phyloP scores from a whole-genome alignment of 1,140 invertebrate genomes.

The Papilio polytes region DNA sequence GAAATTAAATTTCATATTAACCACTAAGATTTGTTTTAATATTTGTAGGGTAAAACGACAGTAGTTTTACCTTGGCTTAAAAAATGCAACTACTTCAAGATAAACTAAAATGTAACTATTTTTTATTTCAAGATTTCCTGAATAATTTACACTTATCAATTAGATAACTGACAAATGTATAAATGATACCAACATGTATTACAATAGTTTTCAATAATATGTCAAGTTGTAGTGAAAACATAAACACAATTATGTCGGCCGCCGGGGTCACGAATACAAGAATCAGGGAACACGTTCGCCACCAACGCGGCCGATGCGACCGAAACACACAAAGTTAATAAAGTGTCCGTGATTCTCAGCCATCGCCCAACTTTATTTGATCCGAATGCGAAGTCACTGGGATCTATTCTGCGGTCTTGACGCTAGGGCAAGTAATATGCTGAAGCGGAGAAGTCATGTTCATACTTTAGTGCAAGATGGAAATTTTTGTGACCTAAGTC shows the following conservation, averaged over 20 bases:
- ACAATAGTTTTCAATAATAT: not conserved
- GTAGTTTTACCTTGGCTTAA: no score
- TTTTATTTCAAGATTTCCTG: no score
- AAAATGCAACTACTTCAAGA: no score
- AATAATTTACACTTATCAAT: no score
- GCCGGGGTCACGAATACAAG: not conserved
- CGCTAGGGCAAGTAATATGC: not conserved
- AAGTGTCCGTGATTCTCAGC: conserved; percentile 48
- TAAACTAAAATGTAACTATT: no score
- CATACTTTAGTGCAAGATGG: not conserved
- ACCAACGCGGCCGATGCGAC: conserved; percentile 22
- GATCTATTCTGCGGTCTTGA: not conserved
- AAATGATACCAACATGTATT: no score
- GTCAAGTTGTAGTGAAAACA: conserved; percentile 18
- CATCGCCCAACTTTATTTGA: conserved; percentile 46
- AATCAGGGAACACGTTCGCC: not conserved
- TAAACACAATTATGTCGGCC: conserved; percentile 29
- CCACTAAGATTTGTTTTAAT: no score
- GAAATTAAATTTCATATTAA: no score
- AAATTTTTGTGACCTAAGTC: conserved; percentile 2
- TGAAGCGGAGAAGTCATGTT: not conserved
- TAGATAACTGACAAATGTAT: no score
- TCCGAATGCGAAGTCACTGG: conserved; percentile 32
- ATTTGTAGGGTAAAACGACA: no score
- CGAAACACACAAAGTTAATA: conserved; percentile 49